Evolutionary conservation across 2,113 vertebrate species (phyloP).

Genomic region (Ardeotis arabs): DNA sequence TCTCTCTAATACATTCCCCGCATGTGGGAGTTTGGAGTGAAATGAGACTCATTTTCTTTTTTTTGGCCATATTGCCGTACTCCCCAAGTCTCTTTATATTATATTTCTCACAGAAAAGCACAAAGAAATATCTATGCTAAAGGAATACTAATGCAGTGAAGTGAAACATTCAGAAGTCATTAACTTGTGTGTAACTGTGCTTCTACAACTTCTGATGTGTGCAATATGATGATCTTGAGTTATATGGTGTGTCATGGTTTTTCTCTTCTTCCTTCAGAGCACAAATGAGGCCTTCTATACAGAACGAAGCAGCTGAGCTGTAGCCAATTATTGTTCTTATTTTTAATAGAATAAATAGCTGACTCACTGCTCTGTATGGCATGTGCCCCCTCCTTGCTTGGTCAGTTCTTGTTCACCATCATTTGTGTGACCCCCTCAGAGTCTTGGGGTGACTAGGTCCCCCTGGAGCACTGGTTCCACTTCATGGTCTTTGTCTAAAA

Average conservation of each 20-base stretch:
- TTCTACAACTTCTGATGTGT: slow-evolving; percentile 30
- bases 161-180: slow-evolving; percentile 53
- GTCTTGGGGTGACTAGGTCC: background rate
- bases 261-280: background rate
- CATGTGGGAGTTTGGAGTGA: slow-evolving; percentile 46
- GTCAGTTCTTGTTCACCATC: background rate
- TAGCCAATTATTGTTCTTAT: background rate
- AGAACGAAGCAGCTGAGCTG: background rate
- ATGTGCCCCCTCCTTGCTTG: background rate
- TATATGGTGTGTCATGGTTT: slow-evolving; percentile 2
- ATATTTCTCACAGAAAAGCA: slow-evolving; percentile 14
- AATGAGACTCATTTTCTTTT: slow-evolving; percentile 56
- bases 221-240: slow-evolving; percentile 20
- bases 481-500: background rate
- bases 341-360: background rate
- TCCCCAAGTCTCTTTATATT: slow-evolving; percentile 56
- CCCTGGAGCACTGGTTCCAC: background rate
- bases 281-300: background rate
- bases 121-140: slow-evolving; percentile 41
- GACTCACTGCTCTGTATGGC: background rate
- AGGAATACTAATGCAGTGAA: slow-evolving; percentile 56
- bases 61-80: slow-evolving; percentile 54
- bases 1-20: slow-evolving; percentile 7
- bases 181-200: slow-evolving; percentile 44
- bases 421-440: background rate